Base-by-base conservation (phyloP, 2,797 vertebrate species). In the Hoplostethus mediterraneus region DNA sequence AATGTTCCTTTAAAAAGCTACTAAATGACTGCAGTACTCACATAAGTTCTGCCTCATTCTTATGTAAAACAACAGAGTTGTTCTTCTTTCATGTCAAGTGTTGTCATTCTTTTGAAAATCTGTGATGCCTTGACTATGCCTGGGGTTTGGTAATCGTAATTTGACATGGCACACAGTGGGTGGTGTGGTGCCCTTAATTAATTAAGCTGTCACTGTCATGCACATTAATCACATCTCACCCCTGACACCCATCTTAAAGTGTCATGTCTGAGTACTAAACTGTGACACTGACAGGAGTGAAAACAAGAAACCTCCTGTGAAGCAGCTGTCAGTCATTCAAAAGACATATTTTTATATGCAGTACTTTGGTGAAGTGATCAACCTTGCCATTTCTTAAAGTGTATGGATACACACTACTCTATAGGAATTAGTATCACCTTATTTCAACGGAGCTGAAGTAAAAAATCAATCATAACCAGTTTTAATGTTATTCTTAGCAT, bases 201-300 rank as follows among this genome's bases (percentile, higher is more conserved):
- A 82, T 71, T 51, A 79, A 83, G 67, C 70, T 81, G 81, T 87
- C 79, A 79, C 63, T 87, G 81, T 79, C 70, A 77, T 67, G 56
- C 7, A 6, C 69, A 71, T 82, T 85, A 84, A 83, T 87, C 82
- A 80, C 77, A 66, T 40, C 64, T 81, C 67, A 74, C 67, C 73
- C 78, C 56, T 76, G 65, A 82, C 76, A 68, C 81, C 77, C 75
- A 71, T 81, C 57, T 66, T 67, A 64, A 59, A 60, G 77, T 82
- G 72, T 83, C 77, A 73, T 52, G 69, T 77, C 45, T 59, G 49
- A 64, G 59, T 70, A 51, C 67, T 67, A 63, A 70, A 79, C 66
- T 21, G 70, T 65, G 67, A 14, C 56, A 52, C 48, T 66, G 82
- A 79, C 75, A 75, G 40, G 44, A 73, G 66, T 82, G 63, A 77